These are phyloP conservation scores for Toxonevra muliebris DNA, from an alignment of 2,888 invertebrate species.

Conservation along the genomic window DNA sequence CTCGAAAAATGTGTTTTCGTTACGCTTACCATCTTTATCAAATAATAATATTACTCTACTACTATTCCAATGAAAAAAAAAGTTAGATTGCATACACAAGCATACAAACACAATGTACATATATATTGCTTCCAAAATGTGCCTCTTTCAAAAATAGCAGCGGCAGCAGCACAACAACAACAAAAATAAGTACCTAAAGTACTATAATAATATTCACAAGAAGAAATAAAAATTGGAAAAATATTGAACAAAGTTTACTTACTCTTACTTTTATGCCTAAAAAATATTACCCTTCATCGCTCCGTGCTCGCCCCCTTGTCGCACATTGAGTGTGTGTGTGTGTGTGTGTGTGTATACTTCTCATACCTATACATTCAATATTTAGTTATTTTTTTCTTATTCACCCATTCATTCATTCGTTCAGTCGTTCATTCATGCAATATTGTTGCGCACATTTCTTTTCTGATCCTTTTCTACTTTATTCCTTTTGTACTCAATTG, in stretches of 20 bases:
- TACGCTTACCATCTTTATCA: constrained; percentile 63
- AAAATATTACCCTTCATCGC: too few relatives aligned
- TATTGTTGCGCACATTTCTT: not conserved
- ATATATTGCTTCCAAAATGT: not conserved
- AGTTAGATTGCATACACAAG: constrained; percentile 8
- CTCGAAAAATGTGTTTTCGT: constrained; percentile 62
- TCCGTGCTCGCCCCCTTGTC: too few relatives aligned
- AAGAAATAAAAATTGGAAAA: constrained; percentile 27
- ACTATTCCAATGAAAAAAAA: constrained; percentile 26
- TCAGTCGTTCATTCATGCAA: not conserved
- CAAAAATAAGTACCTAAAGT: not conserved
- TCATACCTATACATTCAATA: too few relatives aligned
- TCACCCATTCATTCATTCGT: not conserved
- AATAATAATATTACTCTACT: constrained; percentile 58
- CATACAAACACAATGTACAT: constrained; percentile 15
- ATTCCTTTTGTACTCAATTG: constrained; percentile 38
- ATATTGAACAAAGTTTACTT: constrained; percentile 42
- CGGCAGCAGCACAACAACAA: constrained; percentile 1
- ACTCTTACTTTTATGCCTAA: constrained; percentile 38
- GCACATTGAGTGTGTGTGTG: too few relatives aligned
- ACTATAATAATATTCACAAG: too few relatives aligned
- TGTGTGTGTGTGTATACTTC: too few relatives aligned
- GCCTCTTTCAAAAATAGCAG: not conserved
- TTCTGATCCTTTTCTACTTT: constrained; percentile 38
- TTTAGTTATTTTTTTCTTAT: too few relatives aligned